phyloP scores from a whole-genome alignment of 1,140 invertebrate genomes.

The Mya arenaria region DNA sequence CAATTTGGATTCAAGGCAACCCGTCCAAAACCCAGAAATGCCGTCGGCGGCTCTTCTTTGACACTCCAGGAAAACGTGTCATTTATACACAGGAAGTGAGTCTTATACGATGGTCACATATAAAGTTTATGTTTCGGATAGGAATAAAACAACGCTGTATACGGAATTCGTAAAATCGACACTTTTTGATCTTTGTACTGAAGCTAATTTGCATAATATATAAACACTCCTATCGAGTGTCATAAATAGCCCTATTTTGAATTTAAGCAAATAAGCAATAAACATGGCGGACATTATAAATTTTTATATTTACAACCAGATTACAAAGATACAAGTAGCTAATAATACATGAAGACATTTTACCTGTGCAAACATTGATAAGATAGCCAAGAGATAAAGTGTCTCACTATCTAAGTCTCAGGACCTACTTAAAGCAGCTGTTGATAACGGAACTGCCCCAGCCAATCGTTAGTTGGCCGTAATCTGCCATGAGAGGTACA shows the following conservation, averaged over 20 bases:
- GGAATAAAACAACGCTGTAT: neutral
- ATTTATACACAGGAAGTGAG: no score
- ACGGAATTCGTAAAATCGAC: neutral
- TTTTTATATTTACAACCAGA: constrained; percentile 40
- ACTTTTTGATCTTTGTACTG: constrained; percentile 39
- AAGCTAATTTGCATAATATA: constrained; percentile 52
- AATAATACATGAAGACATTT: constrained; percentile 56
- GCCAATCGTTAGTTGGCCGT: constrained; percentile 27
- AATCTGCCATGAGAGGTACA: constrained; percentile 37
- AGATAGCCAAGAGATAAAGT: constrained; percentile 53
- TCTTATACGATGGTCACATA: no score
- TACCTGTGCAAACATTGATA: constrained; percentile 55
- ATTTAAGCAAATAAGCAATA: constrained; percentile 53
- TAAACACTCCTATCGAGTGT: constrained; percentile 28
- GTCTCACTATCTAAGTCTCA: constrained; percentile 23
- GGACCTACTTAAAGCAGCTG: constrained; percentile 48
- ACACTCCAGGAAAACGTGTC: neutral
- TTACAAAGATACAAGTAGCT: constrained; percentile 46
- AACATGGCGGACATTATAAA: constrained; percentile 54
- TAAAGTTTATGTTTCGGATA: no score
- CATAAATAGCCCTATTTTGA: constrained; percentile 45
- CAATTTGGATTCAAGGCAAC: neutral
- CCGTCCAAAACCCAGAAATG: neutral
- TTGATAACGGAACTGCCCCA: constrained; percentile 29
- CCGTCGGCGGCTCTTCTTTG: neutral